Conservation (phyloP, 2,113 vertebrate genomes). For the Daboia siamensis region DNA sequence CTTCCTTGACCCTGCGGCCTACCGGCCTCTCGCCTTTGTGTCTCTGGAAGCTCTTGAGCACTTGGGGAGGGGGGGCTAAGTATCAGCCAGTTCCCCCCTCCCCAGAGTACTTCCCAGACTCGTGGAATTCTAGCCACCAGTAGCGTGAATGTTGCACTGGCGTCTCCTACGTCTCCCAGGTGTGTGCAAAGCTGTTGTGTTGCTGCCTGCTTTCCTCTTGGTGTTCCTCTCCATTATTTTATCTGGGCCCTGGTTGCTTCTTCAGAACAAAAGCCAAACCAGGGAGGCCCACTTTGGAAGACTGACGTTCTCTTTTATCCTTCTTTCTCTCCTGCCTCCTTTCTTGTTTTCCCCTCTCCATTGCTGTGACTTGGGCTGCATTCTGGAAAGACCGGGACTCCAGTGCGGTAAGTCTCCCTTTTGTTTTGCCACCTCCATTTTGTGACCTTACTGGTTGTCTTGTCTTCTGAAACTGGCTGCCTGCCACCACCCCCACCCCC, state of each 20-base stretch:
- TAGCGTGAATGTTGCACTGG: background rate
- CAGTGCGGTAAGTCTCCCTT: conserved; percentile 81
- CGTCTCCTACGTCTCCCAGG: background rate
- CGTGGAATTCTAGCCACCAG: background rate
- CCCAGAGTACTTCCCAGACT: background rate
- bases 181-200: accelerated
- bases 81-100: background rate
- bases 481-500: background rate
- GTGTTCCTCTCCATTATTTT: background rate
- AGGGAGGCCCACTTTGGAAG: background rate
- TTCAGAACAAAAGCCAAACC: background rate
- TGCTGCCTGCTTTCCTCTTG: background rate
- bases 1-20: background rate
- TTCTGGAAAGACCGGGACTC: conserved; percentile 85
- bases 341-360: accelerated
- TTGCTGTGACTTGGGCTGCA: conserved; percentile 1
- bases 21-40: background rate
- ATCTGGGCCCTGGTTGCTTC: background rate
- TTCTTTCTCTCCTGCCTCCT: background rate
- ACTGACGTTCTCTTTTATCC: conserved; percentile 3
- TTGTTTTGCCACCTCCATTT: too few relatives aligned
- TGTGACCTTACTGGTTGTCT: background rate
- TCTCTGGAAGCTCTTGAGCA: too few relatives aligned
- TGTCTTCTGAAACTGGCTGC: background rate
- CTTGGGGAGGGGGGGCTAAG: background rate